Evolutionary conservation across 2,797 vertebrate genomes (phyloP), one percentile per base, ranked within the genome.

Genomic region (Hoplostethus mediterraneus): DNA sequence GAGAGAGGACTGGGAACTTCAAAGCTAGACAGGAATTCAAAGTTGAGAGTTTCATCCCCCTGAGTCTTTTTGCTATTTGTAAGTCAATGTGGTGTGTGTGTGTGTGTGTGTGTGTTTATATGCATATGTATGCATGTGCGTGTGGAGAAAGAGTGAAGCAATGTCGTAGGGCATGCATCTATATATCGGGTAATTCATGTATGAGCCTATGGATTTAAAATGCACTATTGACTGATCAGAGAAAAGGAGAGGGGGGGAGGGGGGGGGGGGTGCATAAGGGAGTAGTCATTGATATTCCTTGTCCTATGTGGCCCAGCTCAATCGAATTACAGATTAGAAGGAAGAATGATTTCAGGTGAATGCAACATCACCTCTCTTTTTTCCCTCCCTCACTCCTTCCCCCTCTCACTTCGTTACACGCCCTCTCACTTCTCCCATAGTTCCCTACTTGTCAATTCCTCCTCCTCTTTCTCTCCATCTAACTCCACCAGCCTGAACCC

Each of bases 11-110:
- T 68, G 69, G 77, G 71, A 77, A 89, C 86, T 82, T 91, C 83
- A 90, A 91, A 91, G 87, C 66, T 21, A 67, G 68, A 75, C 72
- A 64, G 66, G 81, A 78, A 88, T 85, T 88, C 71, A 68, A 61
- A 85, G 81, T 87, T 85, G 80, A 82, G 82, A 80, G 81, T 77
- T 87, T 84, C 82, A 81, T 85, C 86, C 83, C 49, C 66, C 55
- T 0, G 56, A 79, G 70, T 80, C 71, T 70, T 87, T 69, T 72
- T 71, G 62, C 59, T 79, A 85, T 91, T 87, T 88, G 74, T 79
- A 77, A 88, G 75, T 90, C 85, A 85, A 73, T 83, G 81, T 21
- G 62, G 42, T 52, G 13, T 21, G 59, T 53, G 54, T 16, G n/a
- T 48, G 52, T 40, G 63, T 9, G 28, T 12, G 44, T 48, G 55